Evolutionary conservation across 2,888 invertebrate genomes (phyloP).

Genomic region (Griposia aprilina): DNA sequence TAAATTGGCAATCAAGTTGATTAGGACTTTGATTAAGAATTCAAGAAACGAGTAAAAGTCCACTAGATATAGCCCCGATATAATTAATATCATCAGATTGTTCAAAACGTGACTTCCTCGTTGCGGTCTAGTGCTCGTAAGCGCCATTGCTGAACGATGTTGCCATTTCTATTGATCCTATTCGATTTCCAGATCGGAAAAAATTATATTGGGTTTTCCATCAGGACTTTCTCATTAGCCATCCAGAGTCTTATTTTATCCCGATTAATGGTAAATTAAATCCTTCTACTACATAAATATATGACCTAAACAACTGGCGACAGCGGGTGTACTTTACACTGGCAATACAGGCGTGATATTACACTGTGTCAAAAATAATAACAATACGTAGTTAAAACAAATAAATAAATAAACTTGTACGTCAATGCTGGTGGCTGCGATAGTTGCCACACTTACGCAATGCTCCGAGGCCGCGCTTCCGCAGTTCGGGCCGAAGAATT

Average conservation of each 20-base stretch:
- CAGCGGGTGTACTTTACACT: not conserved
- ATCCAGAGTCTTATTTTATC: not conserved
- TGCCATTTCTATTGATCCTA: not conserved
- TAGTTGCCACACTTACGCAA: constrained; percentile 56
- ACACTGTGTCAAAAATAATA: not conserved
- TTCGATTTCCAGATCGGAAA: not conserved
- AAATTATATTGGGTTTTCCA: not conserved
- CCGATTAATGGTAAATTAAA: no score
- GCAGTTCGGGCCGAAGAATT: constrained; percentile 67
- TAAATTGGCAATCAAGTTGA: not conserved
- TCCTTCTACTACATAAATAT: no score
- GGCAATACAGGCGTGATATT: not conserved
- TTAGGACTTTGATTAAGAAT: not conserved
- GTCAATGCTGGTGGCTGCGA: constrained; percentile 30
- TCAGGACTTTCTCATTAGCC: no score
- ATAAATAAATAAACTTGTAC: constrained; percentile 30
- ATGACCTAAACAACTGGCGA: not conserved
- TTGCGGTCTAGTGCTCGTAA: not conserved
- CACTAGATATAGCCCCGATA: not conserved
- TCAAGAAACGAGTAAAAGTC: no score
- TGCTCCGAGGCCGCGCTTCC: constrained; percentile 70
- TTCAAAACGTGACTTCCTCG: not conserved
- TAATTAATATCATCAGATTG: not conserved
- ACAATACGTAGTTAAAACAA: constrained; percentile 48
- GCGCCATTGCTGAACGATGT: not conserved